phyloP scores from a whole-genome alignment of 2,888 invertebrate genomes.

The Caenorhabditis sp. region DNA sequence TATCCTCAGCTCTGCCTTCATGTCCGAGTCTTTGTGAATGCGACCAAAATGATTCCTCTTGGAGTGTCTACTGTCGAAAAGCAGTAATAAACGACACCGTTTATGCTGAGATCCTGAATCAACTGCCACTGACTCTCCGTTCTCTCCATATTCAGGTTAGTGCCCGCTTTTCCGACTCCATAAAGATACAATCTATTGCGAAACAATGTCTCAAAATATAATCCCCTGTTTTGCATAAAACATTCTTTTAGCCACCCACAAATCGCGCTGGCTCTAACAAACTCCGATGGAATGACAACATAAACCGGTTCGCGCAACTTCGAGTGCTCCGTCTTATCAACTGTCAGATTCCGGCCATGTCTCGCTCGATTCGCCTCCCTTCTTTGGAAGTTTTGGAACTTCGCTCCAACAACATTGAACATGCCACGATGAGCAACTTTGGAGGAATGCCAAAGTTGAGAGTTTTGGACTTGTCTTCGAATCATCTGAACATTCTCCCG shows the following conservation, averaged over 20 bases:
- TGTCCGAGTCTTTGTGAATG: conserved; percentile 80
- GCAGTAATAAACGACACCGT: conserved; percentile 78
- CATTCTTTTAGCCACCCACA: conserved; percentile 53
- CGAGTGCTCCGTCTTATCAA: conserved; percentile 75
- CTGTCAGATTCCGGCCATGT: conserved; percentile 79
- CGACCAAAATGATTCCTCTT: conserved; percentile 68
- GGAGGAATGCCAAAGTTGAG: conserved; percentile 84
- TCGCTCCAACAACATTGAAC: conserved; percentile 74
- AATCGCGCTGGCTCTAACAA: conserved; percentile 70
- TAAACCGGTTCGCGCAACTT: conserved; percentile 81
- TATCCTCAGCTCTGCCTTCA: neutral
- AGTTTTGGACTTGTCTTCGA: conserved; percentile 86
- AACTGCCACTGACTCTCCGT: conserved; percentile 76
- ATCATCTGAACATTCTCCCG: conserved; percentile 85
- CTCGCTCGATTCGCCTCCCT: conserved; percentile 76
- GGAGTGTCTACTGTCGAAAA: conserved; percentile 76
- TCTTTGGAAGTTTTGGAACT: conserved; percentile 79
- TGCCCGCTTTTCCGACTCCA: neutral
- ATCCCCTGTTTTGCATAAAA: conserved; percentile 43
- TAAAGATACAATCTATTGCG: conserved; percentile 40
- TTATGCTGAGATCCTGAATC: conserved; percentile 75
- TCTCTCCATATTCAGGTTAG: conserved; percentile 82
- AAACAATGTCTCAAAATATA: conserved; percentile 36
- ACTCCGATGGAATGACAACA: conserved; percentile 78
- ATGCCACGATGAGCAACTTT: conserved; percentile 80